These are phyloP conservation scores for Galleria mellonella DNA, from an alignment of 1,140 invertebrate species.

Conservation along the genomic window DNA sequence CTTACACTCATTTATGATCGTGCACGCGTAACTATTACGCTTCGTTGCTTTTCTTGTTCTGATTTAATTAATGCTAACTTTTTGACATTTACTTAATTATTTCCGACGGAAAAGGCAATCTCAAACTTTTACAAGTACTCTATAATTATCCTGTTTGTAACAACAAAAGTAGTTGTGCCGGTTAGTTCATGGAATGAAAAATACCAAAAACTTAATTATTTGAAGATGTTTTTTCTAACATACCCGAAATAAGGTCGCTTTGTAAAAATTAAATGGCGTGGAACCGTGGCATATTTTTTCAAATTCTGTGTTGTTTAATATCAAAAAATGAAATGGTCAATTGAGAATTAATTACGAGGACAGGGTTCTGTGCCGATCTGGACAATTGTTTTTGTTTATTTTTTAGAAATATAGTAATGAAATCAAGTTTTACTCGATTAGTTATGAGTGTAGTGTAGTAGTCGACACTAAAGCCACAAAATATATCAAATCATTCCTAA, in stretches of 20 bases:
- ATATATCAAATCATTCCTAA: no score
- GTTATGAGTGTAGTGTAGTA: no score
- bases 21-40: conserved; percentile 30
- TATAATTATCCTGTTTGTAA: neutral
- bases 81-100: conserved; percentile 46
- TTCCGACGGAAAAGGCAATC: conserved; percentile 34
- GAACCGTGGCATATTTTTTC: neutral
- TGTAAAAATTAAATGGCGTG: conserved; percentile 1
- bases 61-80: conserved; percentile 50
- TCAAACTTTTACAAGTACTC: conserved; percentile 3
- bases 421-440: no score
- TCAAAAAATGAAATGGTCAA: no score
- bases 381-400: no score
- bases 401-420: no score
- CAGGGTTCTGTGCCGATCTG: no score
- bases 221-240: neutral
- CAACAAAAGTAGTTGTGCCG: neutral
- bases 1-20: no score
- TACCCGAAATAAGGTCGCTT: neutral
- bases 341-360: no score
- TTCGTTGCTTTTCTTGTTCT: conserved; percentile 39
- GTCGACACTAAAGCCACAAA: no score
- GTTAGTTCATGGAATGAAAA: neutral
- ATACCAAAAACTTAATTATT: neutral
- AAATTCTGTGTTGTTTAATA: neutral